These are phyloP conservation scores for Euwallacea fornicatus DNA, from an alignment of 1,140 invertebrate genomes.

Conservation along the genomic window DNA sequence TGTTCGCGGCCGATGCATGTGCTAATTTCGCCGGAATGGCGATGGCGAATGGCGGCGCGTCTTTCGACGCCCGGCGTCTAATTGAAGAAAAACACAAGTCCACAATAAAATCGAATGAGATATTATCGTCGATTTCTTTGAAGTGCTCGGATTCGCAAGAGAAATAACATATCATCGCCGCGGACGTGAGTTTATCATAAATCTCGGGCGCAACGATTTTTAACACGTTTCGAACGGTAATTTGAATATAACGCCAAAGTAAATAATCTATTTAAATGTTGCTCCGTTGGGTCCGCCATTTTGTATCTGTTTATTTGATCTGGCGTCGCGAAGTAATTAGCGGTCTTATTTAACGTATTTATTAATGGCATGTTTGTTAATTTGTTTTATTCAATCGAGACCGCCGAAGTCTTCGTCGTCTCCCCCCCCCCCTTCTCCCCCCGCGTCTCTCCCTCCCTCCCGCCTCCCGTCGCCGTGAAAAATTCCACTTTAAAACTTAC, in stretches of 20 bases:
- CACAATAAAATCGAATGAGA: conserved; percentile 29
- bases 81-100: conserved; percentile 24
- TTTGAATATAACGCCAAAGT: conserved; percentile 39
- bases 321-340: conserved; percentile 49
- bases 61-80: neutral
- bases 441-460: too few species aligned
- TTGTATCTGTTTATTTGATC: conserved; percentile 50
- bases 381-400: conserved; percentile 38
- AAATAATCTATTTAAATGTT: conserved; percentile 48
- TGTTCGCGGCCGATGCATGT: neutral
- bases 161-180: conserved; percentile 11
- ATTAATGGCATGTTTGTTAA: conserved; percentile 52
- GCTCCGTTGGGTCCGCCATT: conserved; percentile 42
- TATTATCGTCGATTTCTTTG: conserved; percentile 14
- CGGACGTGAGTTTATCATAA: conserved; percentile 26
- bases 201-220: conserved; percentile 8
- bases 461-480: too few species aligned
- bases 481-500: too few species aligned
- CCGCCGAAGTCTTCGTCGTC: neutral
- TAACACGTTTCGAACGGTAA: conserved; percentile 22
- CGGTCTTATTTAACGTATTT: conserved; percentile 49
- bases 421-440: neutral
- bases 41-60: neutral
- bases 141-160: conserved; percentile 14
- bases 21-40: neutral